Evolutionary conservation across 2,113 vertebrate species (phyloP), one percentile per base, ranked within the genome.

Genomic region (Labrus mixtus): DNA sequence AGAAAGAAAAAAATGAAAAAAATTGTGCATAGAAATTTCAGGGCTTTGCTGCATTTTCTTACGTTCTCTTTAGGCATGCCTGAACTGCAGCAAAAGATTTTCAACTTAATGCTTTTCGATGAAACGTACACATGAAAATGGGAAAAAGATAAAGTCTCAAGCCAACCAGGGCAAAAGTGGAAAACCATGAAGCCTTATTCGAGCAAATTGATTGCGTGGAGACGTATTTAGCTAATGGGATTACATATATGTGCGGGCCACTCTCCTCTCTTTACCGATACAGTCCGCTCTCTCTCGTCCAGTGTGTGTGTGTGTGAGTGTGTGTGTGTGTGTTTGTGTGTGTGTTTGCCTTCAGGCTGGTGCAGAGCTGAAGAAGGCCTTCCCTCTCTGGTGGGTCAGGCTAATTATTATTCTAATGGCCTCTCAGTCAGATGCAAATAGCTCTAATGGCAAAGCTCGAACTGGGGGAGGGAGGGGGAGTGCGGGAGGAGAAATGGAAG

Each of bases 321-420:
- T 39, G 73, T 59, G 58, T 55, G 65, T 67, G 67, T 68, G 78
- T 68, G 59, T 53, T 73, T 68, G 73, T 66, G 65, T 65, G 76
- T 61, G 59, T 54, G 80, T 36, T 68, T 62, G 79, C 86, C 85
- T 84, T 79, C 64, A 70, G 82, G 83, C 66, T 84, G 66, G 62
- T 76, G 76, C 73, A 73, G 89, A 86, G 73, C 84, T 89, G 85
- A 81, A 41, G 88, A 88, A 92, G 91, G 83, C 82, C 87, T 87
- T 85, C 78, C 84, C 87, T 91, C 85, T 90, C 88, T 91, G 87
- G 87, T 89, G 87, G 92, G 93, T 94, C 90, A 93, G 92, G 87
- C 91, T 94, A 93, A 94, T 95, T 95, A 93, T 92, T 94, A 94
- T 94, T 93, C 91, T 93, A 94, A 94, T 94, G 91, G 93, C 72